Evolutionary conservation across 2,113 vertebrate genomes (phyloP).

Genomic region (Sceloporus undulatus): DNA sequence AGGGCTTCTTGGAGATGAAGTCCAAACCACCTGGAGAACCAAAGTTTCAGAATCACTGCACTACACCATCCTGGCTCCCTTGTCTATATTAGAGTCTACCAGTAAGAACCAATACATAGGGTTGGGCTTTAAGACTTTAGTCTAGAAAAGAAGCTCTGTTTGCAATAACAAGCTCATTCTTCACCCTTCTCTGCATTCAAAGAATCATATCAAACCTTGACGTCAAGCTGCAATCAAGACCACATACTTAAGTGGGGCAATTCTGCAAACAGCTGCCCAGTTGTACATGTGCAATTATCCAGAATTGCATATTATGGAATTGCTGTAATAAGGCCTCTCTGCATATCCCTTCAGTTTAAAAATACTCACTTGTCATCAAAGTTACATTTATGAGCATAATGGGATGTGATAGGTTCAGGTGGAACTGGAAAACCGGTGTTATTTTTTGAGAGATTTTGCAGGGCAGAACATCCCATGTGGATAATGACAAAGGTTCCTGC

Average conservation of each 20-base stretch:
- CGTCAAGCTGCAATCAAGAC: conserved; percentile 67
- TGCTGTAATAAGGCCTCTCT: conserved; percentile 42
- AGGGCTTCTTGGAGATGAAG: too few relatives aligned
- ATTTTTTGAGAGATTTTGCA: conserved; percentile 14
- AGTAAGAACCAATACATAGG: not conserved
- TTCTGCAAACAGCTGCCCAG: conserved; percentile 74
- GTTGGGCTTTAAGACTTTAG: conserved; percentile 48
- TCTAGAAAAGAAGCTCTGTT: conserved; percentile 53
- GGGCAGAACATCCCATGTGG: not conserved
- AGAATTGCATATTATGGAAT: conserved; percentile 63
- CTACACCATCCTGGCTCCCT: too few relatives aligned
- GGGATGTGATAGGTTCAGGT: conserved; percentile 19
- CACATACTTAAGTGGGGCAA: conserved; percentile 53
- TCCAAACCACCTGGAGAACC: too few relatives aligned
- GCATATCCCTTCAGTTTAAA: conserved; percentile 39
- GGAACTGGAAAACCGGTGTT: not conserved
- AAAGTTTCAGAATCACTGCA: too few relatives aligned
- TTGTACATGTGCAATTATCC: conserved; percentile 73
- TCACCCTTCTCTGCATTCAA: conserved; percentile 59
- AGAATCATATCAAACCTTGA: conserved; percentile 57
- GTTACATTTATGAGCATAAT: conserved; percentile 42
- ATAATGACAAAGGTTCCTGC: not conserved
- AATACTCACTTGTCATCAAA: conserved; percentile 25
- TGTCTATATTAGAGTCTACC: too few relatives aligned
- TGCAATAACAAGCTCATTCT: conserved; percentile 44